Percentiles rank a stretch among this genome's conserved stretches.
Evolutionary conservation across 2,113 vertebrate species (phyloP).

Genomic region (Nyctereutes procyonoides): DNA sequence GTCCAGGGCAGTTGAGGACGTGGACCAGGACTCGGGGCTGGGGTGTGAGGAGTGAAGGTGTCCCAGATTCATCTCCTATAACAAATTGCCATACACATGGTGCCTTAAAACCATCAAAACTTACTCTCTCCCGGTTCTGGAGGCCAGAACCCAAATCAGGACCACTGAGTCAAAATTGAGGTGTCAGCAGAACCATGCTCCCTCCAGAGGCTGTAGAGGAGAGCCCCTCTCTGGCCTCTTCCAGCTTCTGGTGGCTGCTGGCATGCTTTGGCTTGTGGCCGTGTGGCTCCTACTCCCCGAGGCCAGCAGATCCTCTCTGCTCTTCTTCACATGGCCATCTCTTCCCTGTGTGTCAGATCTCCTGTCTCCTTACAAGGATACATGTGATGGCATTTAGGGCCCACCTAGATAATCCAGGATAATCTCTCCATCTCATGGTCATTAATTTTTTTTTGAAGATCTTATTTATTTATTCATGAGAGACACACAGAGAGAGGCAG

Average conservation of each 20-base stretch:
- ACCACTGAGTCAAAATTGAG: fast-evolving
- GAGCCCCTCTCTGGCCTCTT: fast-evolving
- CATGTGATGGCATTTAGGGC: not conserved
- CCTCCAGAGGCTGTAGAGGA: fast-evolving
- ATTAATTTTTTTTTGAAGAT: not conserved
- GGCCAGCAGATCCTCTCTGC: not conserved
- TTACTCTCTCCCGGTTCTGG: fast-evolving
- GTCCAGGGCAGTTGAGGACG: not conserved
- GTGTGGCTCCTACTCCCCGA: fast-evolving
- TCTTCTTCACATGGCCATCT: not conserved
- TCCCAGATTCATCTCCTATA: not conserved
- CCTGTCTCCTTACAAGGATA: not conserved
- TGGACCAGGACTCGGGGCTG: not conserved
- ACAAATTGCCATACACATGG: not conserved
- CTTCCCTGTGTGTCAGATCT: no score
- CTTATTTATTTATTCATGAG: no score
- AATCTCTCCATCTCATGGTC: not conserved
- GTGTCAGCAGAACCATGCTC: not conserved
- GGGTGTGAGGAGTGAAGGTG: not conserved
- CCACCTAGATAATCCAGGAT: not conserved
- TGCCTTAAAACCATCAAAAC: not conserved
- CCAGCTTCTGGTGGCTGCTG: not conserved
- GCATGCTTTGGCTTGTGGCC: not conserved
- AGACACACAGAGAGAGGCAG: no score
- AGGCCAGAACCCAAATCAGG: not conserved